Evolutionary conservation across 1,140 invertebrate species (phyloP), one percentile per base, ranked within the genome.

Genomic region (Lasioglossum albipes): DNA sequence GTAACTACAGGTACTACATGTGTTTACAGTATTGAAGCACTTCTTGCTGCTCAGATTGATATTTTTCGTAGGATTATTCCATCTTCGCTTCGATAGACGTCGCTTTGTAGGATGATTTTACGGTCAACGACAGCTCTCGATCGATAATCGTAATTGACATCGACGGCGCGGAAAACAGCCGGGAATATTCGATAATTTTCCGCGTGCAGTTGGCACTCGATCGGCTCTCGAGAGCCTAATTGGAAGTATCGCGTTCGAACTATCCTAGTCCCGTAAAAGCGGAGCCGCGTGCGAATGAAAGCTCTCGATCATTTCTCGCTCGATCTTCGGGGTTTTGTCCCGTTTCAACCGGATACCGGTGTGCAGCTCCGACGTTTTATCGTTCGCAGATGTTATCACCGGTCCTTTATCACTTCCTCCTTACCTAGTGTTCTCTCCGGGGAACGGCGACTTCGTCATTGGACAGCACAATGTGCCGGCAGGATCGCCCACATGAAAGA

Each of bases 401-500:
- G 45, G n/a, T 57, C 61, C 66, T 77, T 49, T 49, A 70, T 70
- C 67, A 42, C 10, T 27, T 36, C 36, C 57, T 45, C 27, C 31
- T 79, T 52, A 27, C 13, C 45, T 61, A 10, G 62, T 45, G 31
- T 69, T 45, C 27, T 64, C 27, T 41, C 22, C 57, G 61, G 10
- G 45, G 45, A 10, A 49, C 10, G 45, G 45, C 45, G 52, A 54
- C 75, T 70, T 49, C 81, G 79, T 83, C 72, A 81, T 68, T 49
- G 76, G 84, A 79, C 82, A 78, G 85, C 73, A 83, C 77, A 84
- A 83, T 84, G 81, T 74, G 77, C 81, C 75, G 71, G 78, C 84
- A 85, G 75, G 85, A 83, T 87, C 85, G 85, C 75, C 69, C 82
- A 81, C 85, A 81, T 64, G 73, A 86, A 70, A 83, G 85, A 80